Percentiles rank a stretch among this genome's conserved stretches.
phyloP scores from a whole-genome alignment of 2,797 vertebrate genomes.

The Agapornis canus region DNA sequence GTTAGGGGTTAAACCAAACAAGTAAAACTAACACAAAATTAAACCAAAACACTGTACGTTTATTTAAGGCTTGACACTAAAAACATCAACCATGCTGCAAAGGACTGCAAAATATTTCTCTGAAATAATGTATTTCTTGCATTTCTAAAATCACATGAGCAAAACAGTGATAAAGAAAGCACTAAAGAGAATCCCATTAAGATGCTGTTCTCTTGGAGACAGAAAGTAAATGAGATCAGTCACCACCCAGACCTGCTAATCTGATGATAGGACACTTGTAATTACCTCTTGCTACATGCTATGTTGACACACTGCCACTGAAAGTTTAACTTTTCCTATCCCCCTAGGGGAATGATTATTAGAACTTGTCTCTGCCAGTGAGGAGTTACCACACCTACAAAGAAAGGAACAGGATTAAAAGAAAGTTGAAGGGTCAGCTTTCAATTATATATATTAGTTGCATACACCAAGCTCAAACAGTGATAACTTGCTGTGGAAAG shows the following conservation, averaged over 20 bases:
- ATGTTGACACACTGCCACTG: not conserved
- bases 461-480: not conserved
- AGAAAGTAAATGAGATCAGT: not conserved
- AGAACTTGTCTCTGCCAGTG: not conserved
- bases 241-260: not conserved
- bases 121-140: not conserved
- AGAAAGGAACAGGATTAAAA: not conserved
- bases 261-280: not conserved
- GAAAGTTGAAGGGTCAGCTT: not conserved
- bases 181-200: not conserved
- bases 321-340: not conserved
- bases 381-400: not conserved
- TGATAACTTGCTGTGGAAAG: not conserved
- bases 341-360: not conserved
- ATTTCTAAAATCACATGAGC: not conserved
- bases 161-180: constrained; percentile 1
- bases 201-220: not conserved
- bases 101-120: not conserved
- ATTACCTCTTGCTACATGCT: not conserved
- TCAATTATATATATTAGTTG: not conserved
- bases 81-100: not conserved
- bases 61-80: not conserved
- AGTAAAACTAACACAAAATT: not conserved
- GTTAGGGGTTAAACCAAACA: not conserved
- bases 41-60: not conserved